phyloP scores from a whole-genome alignment of 2,888 invertebrate genomes.

The Phengaris alcon region DNA sequence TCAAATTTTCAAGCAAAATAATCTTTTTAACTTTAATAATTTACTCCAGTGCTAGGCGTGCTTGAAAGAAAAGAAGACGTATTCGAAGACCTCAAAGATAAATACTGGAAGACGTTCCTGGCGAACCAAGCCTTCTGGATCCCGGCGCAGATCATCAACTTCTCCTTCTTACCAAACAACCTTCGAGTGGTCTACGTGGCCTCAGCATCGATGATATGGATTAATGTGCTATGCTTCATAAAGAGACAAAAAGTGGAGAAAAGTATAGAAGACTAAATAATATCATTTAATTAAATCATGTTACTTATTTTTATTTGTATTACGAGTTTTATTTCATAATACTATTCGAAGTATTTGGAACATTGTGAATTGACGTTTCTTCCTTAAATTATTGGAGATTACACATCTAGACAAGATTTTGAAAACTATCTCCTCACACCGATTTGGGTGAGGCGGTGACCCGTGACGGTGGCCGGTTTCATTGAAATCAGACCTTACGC shows the following conservation, averaged over 20 bases:
- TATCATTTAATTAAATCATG: neutral
- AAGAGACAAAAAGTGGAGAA: slow-evolving; percentile 78
- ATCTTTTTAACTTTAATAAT: neutral
- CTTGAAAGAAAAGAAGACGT: slow-evolving; percentile 85
- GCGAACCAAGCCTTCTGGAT: slow-evolving; percentile 91
- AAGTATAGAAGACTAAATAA: slow-evolving; percentile 20
- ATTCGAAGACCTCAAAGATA: slow-evolving; percentile 84
- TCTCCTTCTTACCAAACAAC: slow-evolving; percentile 84
- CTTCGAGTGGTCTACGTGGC: slow-evolving; percentile 89
- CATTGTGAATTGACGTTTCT: too few relatives aligned
- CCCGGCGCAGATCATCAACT: slow-evolving; percentile 89
- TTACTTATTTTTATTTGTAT: neutral
- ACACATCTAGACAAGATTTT: too few relatives aligned
- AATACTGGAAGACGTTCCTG: slow-evolving; percentile 84
- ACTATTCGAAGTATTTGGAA: too few relatives aligned
- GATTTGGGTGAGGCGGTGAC: too few relatives aligned
- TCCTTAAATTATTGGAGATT: too few relatives aligned
- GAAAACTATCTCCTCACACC: too few relatives aligned
- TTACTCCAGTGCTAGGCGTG: slow-evolving; percentile 74
- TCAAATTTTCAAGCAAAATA: too few relatives aligned
- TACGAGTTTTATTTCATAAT: too few relatives aligned
- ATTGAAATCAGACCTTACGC: too few relatives aligned
- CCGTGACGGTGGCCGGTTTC: too few relatives aligned
- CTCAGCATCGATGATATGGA: slow-evolving; percentile 88
- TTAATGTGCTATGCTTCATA: slow-evolving; percentile 90